Base-by-base conservation (phyloP, 2,113 vertebrate genomes). In the Chelonoidis abingdonii region DNA sequence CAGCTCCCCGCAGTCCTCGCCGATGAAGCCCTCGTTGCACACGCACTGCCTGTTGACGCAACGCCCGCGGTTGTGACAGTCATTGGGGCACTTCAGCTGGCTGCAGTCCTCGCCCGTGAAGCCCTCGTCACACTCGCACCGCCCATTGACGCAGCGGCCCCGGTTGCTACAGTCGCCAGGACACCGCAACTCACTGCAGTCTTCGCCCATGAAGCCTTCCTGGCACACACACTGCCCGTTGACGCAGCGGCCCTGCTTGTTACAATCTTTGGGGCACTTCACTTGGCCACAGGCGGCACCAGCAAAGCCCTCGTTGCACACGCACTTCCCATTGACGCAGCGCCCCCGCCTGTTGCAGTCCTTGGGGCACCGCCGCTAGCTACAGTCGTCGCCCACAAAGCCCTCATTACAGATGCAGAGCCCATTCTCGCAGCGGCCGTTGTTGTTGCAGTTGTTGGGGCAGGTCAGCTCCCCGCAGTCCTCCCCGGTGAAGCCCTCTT, bases 391-490 rank as follows among this genome's bases (percentile, higher is more conserved):
- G 1, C 99, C 99, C 0, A 98, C 94, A 1, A 99, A 99, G 80
- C 99, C 99, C 2, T 98, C 97, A 0, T 98, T 84, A 54, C 99
- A 99, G 47, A 99, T 83, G 0, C 99, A 99, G 57, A 98, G 98
- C 22, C 99, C 99, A 0, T 99, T 98, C 52, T 99, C 97, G 0
- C 99, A 99, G 49, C 92, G 95, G 56, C 99, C 99, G 0, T 93
- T 98, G 93, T 98, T 96, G 0, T 98, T 98, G 93, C 99, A 99
- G 97, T 99, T 97, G 35, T 97, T 96, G 0, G 98, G 99, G 92
- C 99, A 99, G 80, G 98, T 98, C 80, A 99, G 91, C 27, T 98
- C 97, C 0, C 99, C 98, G 0, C 99, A 99, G 98, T 99, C 99
- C 19, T 99, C 99, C 0, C 99, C 99, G 0, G 98, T 96, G 97